Evolutionary conservation across 2,113 vertebrate species (phyloP).

Genomic region (Heteronetta atricapilla): DNA sequence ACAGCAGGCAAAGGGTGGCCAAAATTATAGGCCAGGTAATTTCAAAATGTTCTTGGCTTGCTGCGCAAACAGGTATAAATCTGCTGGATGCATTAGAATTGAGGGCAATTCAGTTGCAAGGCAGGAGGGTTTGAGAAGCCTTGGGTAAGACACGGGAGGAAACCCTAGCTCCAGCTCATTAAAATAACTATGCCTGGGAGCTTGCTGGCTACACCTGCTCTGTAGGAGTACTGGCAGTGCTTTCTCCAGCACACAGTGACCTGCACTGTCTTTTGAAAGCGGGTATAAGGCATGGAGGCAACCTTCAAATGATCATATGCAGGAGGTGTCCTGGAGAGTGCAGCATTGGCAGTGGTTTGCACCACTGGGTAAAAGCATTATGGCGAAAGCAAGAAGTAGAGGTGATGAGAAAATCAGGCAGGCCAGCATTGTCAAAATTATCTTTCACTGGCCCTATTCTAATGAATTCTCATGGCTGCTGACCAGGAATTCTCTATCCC

Average conservation of each 20-base stretch:
- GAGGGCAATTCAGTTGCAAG: neutral
- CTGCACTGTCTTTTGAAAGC: neutral
- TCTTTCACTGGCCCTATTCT: neutral
- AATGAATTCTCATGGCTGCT: rapidly evolving
- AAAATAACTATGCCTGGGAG: neutral
- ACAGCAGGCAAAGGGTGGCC: neutral
- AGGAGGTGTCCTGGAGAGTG: neutral
- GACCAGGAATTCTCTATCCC: neutral
- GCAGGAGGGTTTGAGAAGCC: neutral
- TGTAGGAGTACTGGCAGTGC: neutral
- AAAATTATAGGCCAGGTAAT: slow-evolving; percentile 45
- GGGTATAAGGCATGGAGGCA: neutral
- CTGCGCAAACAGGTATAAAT: slow-evolving; percentile 41
- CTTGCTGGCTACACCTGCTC: neutral
- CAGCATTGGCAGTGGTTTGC: neutral
- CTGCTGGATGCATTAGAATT: neutral
- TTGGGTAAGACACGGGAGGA: neutral
- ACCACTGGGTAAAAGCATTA: rapidly evolving
- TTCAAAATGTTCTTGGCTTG: slow-evolving; percentile 48
- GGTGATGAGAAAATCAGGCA: neutral
- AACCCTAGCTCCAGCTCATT: neutral
- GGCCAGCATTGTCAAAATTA: neutral
- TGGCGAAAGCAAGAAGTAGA: neutral
- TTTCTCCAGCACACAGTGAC: neutral
- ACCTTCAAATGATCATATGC: rapidly evolving